Percentiles rank a stretch among this genome's conserved stretches.
Evolutionary conservation across 2,797 vertebrate species (phyloP).

Genomic region (Gadopsis marmoratus): DNA sequence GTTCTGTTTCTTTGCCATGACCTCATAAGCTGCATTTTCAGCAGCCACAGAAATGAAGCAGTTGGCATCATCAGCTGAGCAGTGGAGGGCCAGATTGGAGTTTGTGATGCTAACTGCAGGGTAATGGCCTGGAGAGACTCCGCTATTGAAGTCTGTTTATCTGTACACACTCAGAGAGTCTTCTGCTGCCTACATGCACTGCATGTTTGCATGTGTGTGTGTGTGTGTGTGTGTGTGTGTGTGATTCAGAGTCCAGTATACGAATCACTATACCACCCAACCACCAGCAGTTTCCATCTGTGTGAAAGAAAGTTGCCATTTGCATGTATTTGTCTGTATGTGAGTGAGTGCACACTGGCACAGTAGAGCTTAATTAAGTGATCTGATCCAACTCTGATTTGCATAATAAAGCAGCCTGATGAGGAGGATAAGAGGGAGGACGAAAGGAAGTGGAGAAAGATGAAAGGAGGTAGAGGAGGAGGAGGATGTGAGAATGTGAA

Average conservation of each 20-base stretch:
- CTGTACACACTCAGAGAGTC: constrained; percentile 67
- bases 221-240: constrained; percentile 10
- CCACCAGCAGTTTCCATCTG: constrained; percentile 39
- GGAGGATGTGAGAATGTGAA: constrained; percentile 35
- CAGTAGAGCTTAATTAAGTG: constrained; percentile 78
- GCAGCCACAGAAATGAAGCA: constrained; percentile 41
- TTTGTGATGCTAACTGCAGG: constrained; percentile 72
- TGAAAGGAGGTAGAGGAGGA: constrained; percentile 42
- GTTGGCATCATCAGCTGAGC: constrained; percentile 42
- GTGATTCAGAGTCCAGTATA: constrained; percentile 49
- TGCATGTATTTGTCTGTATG: constrained; percentile 14
- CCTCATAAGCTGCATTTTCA: constrained; percentile 43
- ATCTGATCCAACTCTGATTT: constrained; percentile 79
- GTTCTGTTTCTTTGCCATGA: constrained; percentile 29
- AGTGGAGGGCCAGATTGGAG: constrained; percentile 58
- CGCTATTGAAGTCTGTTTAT: constrained; percentile 74
- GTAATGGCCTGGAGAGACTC: constrained; percentile 75
- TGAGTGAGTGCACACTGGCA: constrained; percentile 47
- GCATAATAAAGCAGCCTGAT: constrained; percentile 78
- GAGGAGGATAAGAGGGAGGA: constrained; percentile 62
- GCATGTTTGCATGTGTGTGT: constrained; percentile 31
- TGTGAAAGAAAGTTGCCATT: constrained; percentile 37
- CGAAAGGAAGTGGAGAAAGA: constrained; percentile 54
- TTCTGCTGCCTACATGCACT: constrained; percentile 62
- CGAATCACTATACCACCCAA: constrained; percentile 51